Evolutionary conservation across 2,113 vertebrate genomes (phyloP).

Genomic region (Sturnira hondurensis): DNA sequence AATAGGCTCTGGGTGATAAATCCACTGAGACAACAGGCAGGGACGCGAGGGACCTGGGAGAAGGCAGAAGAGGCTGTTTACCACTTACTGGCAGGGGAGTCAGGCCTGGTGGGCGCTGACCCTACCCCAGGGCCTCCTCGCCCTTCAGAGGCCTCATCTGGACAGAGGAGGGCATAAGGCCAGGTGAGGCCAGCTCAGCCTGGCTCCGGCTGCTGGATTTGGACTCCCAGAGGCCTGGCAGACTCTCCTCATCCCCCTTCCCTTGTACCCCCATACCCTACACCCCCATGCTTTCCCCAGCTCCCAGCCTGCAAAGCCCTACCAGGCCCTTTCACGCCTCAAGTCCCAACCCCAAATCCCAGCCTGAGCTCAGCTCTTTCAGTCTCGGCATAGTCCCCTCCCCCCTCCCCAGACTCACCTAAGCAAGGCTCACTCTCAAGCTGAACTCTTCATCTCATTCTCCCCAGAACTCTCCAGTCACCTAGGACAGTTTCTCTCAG

Average conservation of each 20-base stretch:
- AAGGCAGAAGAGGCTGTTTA: neutral
- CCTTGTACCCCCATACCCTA: no score
- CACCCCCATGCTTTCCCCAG: no score
- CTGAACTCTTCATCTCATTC: neutral
- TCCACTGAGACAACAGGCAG: neutral
- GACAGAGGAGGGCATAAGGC: neutral
- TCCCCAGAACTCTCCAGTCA: neutral
- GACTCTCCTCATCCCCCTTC: neutral
- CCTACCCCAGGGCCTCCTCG: neutral
- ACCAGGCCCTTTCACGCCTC: neutral
- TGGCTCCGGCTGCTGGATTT: neutral
- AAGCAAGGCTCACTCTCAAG: neutral
- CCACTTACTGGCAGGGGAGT: neutral
- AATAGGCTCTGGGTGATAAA: neutral
- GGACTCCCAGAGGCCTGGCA: neutral
- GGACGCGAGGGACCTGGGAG: neutral
- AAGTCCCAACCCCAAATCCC: neutral
- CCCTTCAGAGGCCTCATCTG: neutral
- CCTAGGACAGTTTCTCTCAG: accelerated
- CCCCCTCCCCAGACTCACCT: neutral
- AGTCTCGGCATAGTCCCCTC: no score
- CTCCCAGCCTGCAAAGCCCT: neutral
- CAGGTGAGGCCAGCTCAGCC: neutral
- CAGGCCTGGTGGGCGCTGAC: neutral
- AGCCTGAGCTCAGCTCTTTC: neutral